A percentile compares a stretch with the other conserved stretches of the same genome.
phyloP scores from a whole-genome alignment of 1,140 invertebrate species.

The Uloborus diversus region DNA sequence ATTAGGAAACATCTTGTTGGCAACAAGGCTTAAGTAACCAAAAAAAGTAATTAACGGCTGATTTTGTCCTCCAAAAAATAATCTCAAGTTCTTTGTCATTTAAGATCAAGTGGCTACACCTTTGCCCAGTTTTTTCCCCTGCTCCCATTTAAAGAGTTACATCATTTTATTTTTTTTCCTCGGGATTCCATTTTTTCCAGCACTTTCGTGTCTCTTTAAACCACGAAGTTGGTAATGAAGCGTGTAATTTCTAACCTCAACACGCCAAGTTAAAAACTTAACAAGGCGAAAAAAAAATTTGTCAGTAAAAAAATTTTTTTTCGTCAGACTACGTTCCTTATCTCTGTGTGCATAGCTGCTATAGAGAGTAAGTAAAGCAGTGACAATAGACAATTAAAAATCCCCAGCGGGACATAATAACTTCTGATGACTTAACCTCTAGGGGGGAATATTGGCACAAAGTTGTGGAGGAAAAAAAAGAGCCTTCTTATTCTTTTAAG shows the following conservation, averaged over 20 bases:
- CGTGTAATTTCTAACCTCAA: constrained; percentile 55
- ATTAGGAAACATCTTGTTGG: neutral
- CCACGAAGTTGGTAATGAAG: constrained; percentile 52
- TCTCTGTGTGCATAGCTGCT: constrained; percentile 40
- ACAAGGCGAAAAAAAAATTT: constrained; percentile 29
- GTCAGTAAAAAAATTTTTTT: constrained; percentile 14
- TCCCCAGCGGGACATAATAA: constrained; percentile 38
- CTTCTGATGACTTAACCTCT: constrained; percentile 52
- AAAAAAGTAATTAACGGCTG: constrained; percentile 40
- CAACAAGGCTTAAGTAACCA: constrained; percentile 11
- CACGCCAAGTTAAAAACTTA: constrained; percentile 30
- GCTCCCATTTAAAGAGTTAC: constrained; percentile 42
- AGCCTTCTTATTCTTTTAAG: constrained; percentile 24
- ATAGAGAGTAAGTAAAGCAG: neutral
- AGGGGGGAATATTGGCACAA: constrained; percentile 31
- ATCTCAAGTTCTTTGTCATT: constrained; percentile 36
- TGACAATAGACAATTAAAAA: constrained; percentile 55
- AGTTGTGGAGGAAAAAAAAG: neutral
- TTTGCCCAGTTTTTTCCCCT: constrained; percentile 13
- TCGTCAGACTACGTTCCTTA: constrained; percentile 16
- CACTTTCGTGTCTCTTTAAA: constrained; percentile 25
- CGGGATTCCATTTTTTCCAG: constrained; percentile 6
- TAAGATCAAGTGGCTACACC: constrained; percentile 43
- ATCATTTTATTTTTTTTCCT: constrained; percentile 37
- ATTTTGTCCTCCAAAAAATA: constrained; percentile 38